phyloP scores from a whole-genome alignment of 2,888 invertebrate genomes.

The Ochropleura plecta region DNA sequence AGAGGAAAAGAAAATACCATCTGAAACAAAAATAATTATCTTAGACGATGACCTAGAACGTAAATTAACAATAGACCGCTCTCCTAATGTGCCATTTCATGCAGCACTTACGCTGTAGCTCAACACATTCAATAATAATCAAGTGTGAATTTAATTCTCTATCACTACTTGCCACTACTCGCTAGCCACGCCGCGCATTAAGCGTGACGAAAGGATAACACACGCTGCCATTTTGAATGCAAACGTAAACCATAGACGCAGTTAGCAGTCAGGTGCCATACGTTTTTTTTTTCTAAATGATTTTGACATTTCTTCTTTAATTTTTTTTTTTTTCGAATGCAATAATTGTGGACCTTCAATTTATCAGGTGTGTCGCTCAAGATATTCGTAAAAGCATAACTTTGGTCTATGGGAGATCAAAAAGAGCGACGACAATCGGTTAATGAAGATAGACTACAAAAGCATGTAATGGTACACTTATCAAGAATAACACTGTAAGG shows the following conservation, averaged over 20 bases:
- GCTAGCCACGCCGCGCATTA: constrained; percentile 14
- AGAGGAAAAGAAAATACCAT: not conserved
- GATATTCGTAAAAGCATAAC: not conserved
- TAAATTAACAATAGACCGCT: constrained; percentile 10
- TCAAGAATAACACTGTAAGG: not conserved
- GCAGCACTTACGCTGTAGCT: constrained; percentile 33
- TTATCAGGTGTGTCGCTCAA: not conserved
- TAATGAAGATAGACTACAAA: not conserved
- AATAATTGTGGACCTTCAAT: not conserved
- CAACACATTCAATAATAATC: constrained; percentile 38
- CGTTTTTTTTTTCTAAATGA: constrained; percentile 5
- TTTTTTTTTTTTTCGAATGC: not conserved
- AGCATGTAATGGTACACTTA: not conserved
- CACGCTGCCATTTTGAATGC: constrained; percentile 34
- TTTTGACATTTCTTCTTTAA: not conserved
- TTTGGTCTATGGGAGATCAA: not conserved
- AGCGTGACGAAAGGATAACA: constrained; percentile 51
- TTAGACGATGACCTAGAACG: not conserved
- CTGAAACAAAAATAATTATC: not conserved
- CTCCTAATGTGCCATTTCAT: constrained; percentile 10
- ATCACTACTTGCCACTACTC: constrained; percentile 37
- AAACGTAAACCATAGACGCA: constrained; percentile 41
- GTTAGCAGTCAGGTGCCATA: constrained; percentile 12
- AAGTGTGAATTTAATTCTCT: constrained; percentile 52
- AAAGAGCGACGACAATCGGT: not conserved